Base-by-base conservation (phyloP, 1,140 invertebrate species). In the Drosophila subobscura region DNA sequence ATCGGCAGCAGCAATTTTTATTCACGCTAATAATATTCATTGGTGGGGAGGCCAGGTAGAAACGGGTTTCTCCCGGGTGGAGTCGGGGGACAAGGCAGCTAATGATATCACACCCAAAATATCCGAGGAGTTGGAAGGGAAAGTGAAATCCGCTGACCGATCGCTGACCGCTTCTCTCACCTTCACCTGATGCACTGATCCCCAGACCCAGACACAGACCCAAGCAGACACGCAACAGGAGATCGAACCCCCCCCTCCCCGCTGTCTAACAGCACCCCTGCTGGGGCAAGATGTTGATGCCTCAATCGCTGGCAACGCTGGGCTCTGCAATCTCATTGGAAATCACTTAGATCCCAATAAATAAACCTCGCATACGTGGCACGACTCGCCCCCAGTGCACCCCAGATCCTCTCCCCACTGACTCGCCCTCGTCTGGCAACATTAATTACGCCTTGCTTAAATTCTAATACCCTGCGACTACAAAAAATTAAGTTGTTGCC, bases 281-380 rank as follows among this genome's bases (percentile, higher is more conserved):
- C 86, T 89, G 66, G 42, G 33, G 89, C 52, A 75, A 61, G 59
- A 63, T 90, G 16, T 20, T 20, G 79, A 91, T 91, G 89, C 86
- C 86, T 88, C 83, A 91, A 91, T 91, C 84, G 73, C 64, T 77
- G 61, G 55, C n/a, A n/a, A 72, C 63, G 57, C n/a, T n/a, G 71
- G 47, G 33, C 68, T 79, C 71, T 73, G 83, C 75, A 84, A 89
- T 90, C 90, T 91, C 90, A 91, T 91, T 84, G 83, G 73, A 89
- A 91, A 91, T 91, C 90, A 91, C 90, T 91, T 91, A 91, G 90
- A 91, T 89, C 89, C 86, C 90, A 90, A 91, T 91, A 91, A 91
- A 91, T 91, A 90, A 91, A 52, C 77, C 59, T 66, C 51, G 53
- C 73, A 80, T 73, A 77, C 63, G 59, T 65, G 63, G 68, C 64